Base-by-base conservation (phyloP, 2,113 vertebrate species). In the Scortum barcoo region DNA sequence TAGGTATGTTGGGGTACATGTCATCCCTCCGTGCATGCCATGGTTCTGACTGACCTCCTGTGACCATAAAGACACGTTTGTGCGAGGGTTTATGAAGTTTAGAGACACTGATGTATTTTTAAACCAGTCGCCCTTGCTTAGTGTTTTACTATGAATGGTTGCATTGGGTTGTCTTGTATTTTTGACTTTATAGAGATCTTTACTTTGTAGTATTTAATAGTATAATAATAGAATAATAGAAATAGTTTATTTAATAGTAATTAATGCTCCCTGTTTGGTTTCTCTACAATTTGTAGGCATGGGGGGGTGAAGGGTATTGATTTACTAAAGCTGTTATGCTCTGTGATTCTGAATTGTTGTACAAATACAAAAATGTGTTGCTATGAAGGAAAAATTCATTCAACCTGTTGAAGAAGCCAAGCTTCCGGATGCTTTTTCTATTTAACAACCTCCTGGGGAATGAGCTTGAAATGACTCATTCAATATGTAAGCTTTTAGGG, bases 1-100 rank as follows among this genome's bases (percentile, higher is more conserved):
- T 89, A 81, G 68, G 75, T 80, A 76, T 61, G 66, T 87, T 48
- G 26, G 62, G 74, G 33, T 85, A 28, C 69, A 80, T 71, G 78
- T 79, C 46, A 46, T 84, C 70, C 48, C 72, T 86, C 62, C 78
- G 77, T 84, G 50, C 85, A 65, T 74, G 83, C 67, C 71, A 83
- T 40, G 62, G 68, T 20, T 86, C 80, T 81, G 65, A 84, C 88
- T 46, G 78, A 67, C 77, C 68, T n/a, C 60, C 81, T 58, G 74
- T 78, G 82, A 79, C 78, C 69, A 71, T 51, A 53, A 72, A 81
- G 65, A 72, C 48, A 48, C 81, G 63, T 72, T 81, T 78, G 50
- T 65, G 38, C 76, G 60, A 78, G 58, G 50, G 26, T 73, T 70
- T 61, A 38, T 57, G 53, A 38, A 42, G 54, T 73, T 86, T 33